Percentiles rank a stretch among this genome's conserved stretches.
phyloP scores from a whole-genome alignment of 2,888 invertebrate genomes.

The Holacanthella duospinosa region DNA sequence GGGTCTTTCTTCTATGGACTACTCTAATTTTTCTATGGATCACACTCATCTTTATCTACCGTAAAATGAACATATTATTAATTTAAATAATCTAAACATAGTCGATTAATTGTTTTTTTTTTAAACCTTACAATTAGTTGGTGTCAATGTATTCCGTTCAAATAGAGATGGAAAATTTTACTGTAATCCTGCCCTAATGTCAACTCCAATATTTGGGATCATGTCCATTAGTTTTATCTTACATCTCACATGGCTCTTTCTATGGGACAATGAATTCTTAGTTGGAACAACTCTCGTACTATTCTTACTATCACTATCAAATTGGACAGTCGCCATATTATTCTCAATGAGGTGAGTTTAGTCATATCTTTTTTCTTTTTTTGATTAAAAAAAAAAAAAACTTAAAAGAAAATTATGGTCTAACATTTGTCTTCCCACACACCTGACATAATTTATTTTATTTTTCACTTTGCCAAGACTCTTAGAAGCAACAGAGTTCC shows the following conservation, averaged over 20 bases:
- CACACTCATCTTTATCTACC: slow-evolving; percentile 2
- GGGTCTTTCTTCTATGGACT: slow-evolving; percentile 3
- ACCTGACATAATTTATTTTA: neutral
- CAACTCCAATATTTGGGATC: neutral
- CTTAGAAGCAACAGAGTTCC: slow-evolving; percentile 9
- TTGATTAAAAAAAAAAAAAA: no score
- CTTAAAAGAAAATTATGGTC: neutral
- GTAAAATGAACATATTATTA: neutral
- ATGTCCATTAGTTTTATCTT: slow-evolving; percentile 8
- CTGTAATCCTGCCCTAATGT: slow-evolving; percentile 12
- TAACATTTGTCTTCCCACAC: neutral
- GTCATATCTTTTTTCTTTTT: no score
- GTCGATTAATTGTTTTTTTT: neutral
- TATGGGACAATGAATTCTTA: slow-evolving; percentile 8
- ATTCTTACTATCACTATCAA: slow-evolving; percentile 4
- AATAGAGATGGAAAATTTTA: slow-evolving; percentile 12
- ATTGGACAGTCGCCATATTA: slow-evolving; percentile 6
- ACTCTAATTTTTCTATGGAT: slow-evolving; percentile 1
- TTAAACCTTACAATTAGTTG: slow-evolving; percentile 11
- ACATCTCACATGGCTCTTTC: slow-evolving; percentile 10
- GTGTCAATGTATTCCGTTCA: slow-evolving; percentile 14
- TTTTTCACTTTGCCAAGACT: slow-evolving; percentile 4
- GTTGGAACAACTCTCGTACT: slow-evolving; percentile 8
- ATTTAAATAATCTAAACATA: neutral
- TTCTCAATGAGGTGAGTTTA: slow-evolving; percentile 16